Evolutionary conservation across 2,888 invertebrate genomes (phyloP).

Genomic region (Conchocele bisecta): DNA sequence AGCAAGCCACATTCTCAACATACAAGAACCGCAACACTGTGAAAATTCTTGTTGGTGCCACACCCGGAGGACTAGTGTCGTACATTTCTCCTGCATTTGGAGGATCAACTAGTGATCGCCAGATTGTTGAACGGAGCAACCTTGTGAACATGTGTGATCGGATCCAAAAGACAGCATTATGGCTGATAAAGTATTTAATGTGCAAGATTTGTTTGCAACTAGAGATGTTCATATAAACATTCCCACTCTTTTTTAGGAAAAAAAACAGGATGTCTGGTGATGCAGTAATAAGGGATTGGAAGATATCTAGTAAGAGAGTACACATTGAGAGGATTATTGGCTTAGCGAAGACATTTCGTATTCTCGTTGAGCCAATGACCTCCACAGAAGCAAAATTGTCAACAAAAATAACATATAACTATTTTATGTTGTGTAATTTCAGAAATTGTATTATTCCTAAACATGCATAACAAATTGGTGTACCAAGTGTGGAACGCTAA

Average conservation of each 20-base stretch:
- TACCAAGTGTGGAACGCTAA: no score
- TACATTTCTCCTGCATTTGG: constrained; percentile 38
- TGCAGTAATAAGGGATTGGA: constrained; percentile 1
- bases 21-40: constrained; percentile 60
- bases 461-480: no score
- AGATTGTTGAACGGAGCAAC: constrained; percentile 50
- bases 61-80: constrained; percentile 43
- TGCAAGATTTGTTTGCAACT: constrained; percentile 28
- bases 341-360: no score
- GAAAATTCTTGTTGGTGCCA: constrained; percentile 44
- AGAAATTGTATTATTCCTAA: no score
- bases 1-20: constrained; percentile 51
- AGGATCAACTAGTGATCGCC: constrained; percentile 55
- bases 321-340: constrained; percentile 14
- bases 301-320: constrained; percentile 15
- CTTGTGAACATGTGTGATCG: constrained; percentile 37
- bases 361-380: constrained; percentile 33
- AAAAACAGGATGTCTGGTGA: constrained; percentile 6
- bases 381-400: constrained; percentile 40
- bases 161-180: constrained; percentile 37
- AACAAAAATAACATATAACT: constrained; percentile 35
- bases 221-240: constrained; percentile 6
- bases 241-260: constrained; percentile 10
- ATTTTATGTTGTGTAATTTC: constrained; percentile 56
- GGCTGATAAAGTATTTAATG: constrained; percentile 30